Conservation (phyloP, 2,113 vertebrate genomes). For the Fregata magnificens region DNA sequence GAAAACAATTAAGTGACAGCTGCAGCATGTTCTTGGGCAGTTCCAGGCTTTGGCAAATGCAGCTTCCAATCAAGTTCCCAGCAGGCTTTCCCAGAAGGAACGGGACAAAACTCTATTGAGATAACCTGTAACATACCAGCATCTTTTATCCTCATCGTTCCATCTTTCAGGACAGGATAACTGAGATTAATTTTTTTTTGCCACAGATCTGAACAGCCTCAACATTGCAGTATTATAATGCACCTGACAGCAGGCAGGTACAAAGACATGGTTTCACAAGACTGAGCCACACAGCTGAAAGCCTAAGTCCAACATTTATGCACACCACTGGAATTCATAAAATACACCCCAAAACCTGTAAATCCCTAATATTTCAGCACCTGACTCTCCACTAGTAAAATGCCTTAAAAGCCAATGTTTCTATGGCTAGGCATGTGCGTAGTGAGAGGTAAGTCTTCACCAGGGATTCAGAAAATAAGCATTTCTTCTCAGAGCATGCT, state of each 20-base stretch:
- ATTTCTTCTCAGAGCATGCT: background rate
- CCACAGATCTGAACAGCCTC: background rate
- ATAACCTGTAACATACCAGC: background rate
- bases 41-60: background rate
- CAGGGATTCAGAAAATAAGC: background rate
- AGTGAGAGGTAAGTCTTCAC: background rate
- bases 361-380: background rate
- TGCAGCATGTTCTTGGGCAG: background rate
- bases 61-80: background rate
- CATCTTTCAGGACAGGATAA: background rate
- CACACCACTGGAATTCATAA: background rate
- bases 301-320: background rate
- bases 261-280: background rate
- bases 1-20: background rate
- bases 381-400: background rate
- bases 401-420: background rate
- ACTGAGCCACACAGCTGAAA: background rate
- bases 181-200: background rate
- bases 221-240: background rate
- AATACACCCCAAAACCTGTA: background rate
- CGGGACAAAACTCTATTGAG: background rate
- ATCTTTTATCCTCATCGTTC: background rate
- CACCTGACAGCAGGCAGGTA: background rate
- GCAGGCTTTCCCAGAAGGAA: background rate
- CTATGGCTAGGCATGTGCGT: background rate